Evolutionary conservation across 92 coral and sea anemone species (phyloP), one percentile per base, ranked within the genome.

Genomic region (Siderastrea siderea): DNA sequence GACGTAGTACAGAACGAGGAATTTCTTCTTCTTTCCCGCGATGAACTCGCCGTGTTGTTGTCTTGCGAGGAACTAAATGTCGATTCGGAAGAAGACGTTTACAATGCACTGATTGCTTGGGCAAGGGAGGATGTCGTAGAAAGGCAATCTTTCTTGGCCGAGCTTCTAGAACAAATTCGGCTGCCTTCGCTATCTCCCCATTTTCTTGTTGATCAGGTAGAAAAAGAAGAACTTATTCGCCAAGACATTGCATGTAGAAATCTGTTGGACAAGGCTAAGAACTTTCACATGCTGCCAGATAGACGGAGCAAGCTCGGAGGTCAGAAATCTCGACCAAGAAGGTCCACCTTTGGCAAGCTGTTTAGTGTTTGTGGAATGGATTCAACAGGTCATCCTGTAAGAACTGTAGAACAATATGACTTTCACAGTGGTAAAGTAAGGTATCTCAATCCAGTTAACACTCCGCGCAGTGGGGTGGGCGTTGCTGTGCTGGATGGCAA

Each of bases 151-250:
- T 85, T 90, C 88, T 89, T 97, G 75, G 92, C 97, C 1, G 95
- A 90, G 74, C 91, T 97, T 10, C 82, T 97, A 1, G 92, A 62
- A 10, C 81, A 86, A 79, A 88, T 97, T 64, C 93, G 99, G 17
- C 93, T 97, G 70, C 98, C 98, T 2, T 90, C 96, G 6, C 66
- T 97, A 50, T 92, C 99, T 17, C 95, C 98, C 38, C 97, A 91
- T 67, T 91, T 91, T 92, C 80, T 92, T 46, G 96, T 96, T 5
- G 95, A 96, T 79, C 94, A 93, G 73, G 96, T 96, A 38, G 99
- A 96, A 79, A 95, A 95, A 86, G 96, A 96, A 83, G 99, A 96
- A 81, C 96, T 96, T 15, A 93, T 96, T 61, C 81, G 96, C 43
- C 91, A 91, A 55, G 95, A 93, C 65, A 95, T 94, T 46, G 91